A percentile compares a stretch with the other conserved stretches of the same genome.
Evolutionary conservation across 2,888 invertebrate genomes (phyloP).

Genomic region (Brachycybe producta): DNA sequence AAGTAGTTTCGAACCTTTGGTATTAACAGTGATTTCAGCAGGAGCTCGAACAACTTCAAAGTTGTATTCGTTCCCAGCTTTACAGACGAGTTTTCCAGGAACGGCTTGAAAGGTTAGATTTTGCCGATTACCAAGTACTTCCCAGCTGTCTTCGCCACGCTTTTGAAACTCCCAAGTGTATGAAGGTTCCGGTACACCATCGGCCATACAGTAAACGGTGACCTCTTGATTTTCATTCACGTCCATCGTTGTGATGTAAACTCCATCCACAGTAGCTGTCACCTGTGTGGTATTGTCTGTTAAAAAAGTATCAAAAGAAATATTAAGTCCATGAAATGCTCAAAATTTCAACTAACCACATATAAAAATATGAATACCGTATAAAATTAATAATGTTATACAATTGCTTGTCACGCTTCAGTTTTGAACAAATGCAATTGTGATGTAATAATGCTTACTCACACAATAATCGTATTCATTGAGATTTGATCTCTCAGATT

Average conservation of each 20-base stretch:
- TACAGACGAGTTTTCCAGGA: conserved; percentile 12
- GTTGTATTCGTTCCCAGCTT: conserved; percentile 14
- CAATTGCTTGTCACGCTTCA: too few relatives aligned
- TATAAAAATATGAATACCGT: too few relatives aligned
- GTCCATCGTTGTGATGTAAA: conserved; percentile 2
- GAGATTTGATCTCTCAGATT: too few relatives aligned
- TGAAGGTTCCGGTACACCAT: conserved; percentile 11
- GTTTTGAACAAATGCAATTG: too few relatives aligned
- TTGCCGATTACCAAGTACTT: conserved; percentile 13
- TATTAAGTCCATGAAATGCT: neutral
- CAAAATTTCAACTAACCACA: too few relatives aligned
- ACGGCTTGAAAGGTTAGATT: conserved; percentile 11
- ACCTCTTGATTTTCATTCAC: conserved; percentile 5
- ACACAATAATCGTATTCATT: too few relatives aligned
- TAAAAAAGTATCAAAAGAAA: conserved; percentile 1
- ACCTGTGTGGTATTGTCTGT: conserved; percentile 17
- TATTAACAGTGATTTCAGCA: conserved; percentile 10
- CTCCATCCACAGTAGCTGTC: neutral
- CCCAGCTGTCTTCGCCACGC: conserved; percentile 9
- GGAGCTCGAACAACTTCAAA: conserved; percentile 5
- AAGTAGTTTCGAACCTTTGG: too few relatives aligned
- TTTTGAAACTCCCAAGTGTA: conserved; percentile 14
- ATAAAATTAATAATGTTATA: too few relatives aligned
- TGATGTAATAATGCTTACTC: too few relatives aligned
- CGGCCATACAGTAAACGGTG: conserved; percentile 12